These are phyloP conservation scores for Anguilla japonica DNA, from an alignment of 2,113 vertebrate species.

Conservation along the genomic window DNA sequence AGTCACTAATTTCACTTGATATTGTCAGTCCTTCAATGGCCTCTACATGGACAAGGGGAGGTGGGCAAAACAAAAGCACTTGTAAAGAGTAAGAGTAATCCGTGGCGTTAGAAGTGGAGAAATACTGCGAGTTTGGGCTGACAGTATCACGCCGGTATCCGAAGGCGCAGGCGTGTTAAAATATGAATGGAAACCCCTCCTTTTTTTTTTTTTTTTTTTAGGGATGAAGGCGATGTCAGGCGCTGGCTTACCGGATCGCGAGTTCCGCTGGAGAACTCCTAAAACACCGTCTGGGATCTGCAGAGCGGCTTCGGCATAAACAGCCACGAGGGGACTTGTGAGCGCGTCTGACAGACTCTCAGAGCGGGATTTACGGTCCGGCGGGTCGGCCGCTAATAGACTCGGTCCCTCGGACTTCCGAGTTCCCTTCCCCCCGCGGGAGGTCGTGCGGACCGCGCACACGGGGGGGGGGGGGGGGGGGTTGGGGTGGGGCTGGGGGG, in stretches of 20 bases:
- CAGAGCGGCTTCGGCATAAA: not conserved
- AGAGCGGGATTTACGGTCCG: not conserved
- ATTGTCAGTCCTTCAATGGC: not conserved
- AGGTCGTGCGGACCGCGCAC: not conserved
- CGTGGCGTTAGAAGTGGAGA: not conserved
- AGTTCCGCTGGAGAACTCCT: not conserved
- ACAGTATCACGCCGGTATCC: not conserved
- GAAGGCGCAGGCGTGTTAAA: not conserved
- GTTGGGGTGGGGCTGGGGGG: no score
- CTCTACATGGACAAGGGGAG: not conserved
- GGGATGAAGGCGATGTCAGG: not conserved
- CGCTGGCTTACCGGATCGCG: not conserved
- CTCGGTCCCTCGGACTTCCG: not conserved
- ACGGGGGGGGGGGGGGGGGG: no score
- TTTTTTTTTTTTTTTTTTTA: not conserved
- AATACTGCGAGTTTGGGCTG: not conserved
- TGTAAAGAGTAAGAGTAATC: not conserved
- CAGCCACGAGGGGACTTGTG: not conserved
- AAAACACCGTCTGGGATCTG: not conserved
- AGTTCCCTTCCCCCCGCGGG: not conserved
- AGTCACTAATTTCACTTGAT: not conserved
- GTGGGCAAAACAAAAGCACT: not conserved
- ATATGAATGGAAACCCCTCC: not conserved
- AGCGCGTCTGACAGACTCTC: not conserved
- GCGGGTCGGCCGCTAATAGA: not conserved